Percentiles rank a stretch among this genome's conserved stretches.
Conservation (phyloP, 92 coral and sea anemone species). For the Anthopleura xanthogrammica region DNA sequence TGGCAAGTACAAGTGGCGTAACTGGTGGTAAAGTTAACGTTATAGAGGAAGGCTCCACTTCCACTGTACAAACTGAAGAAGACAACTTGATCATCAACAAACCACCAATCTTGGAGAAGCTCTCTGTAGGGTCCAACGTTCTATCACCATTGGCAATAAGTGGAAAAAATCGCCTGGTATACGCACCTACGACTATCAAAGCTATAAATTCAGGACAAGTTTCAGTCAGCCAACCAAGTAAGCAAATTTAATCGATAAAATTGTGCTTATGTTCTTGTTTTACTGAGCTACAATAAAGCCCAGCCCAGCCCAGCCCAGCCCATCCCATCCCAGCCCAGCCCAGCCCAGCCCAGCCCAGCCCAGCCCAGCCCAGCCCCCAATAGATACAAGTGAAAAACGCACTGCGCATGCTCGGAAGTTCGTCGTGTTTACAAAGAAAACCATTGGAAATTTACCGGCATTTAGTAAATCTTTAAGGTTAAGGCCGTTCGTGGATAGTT, state of each 20-base stretch:
- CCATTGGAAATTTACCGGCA: too few relatives aligned
- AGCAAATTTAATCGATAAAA: neutral
- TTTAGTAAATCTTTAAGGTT: too few relatives aligned
- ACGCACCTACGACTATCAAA: neutral
- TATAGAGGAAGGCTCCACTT: neutral
- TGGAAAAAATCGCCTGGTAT: neutral
- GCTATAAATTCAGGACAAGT: neutral
- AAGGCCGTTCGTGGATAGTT: too few relatives aligned
- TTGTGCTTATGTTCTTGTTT: too few relatives aligned
- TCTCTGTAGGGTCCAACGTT: neutral
- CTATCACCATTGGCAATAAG: neutral
- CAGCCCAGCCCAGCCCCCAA: too few relatives aligned
- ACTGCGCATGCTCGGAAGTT: too few relatives aligned
- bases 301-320: too few relatives aligned
- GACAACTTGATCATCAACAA: neutral
- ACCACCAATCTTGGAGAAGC: neutral
- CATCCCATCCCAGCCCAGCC: too few relatives aligned
- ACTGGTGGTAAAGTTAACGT: neutral
- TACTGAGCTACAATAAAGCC: too few relatives aligned
- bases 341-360: too few relatives aligned
- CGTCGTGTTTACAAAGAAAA: too few relatives aligned
- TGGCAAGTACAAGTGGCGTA: neutral
- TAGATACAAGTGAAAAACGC: too few relatives aligned
- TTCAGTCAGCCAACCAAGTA: slow-evolving; percentile 1
- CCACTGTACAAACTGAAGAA: neutral